Conservation (phyloP, 1,140 invertebrate species). For the Leptinotarsa texana region DNA sequence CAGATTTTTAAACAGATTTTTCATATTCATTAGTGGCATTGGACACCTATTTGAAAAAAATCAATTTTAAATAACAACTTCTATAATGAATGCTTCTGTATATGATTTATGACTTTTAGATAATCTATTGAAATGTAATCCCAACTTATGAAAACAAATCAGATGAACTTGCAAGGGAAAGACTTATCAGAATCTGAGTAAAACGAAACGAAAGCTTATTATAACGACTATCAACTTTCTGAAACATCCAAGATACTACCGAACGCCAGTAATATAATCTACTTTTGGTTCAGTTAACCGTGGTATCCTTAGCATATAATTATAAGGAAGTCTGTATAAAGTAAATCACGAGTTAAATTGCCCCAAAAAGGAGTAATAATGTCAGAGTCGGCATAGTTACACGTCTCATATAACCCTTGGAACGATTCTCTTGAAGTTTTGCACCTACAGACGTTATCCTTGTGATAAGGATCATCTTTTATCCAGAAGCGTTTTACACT, state of each 20-base stretch:
- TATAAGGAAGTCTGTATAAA: slow-evolving; percentile 3
- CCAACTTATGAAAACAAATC: too few species aligned
- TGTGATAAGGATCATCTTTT: background rate
- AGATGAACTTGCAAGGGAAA: too few species aligned
- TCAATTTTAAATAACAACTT: too few species aligned
- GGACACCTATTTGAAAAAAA: too few species aligned
- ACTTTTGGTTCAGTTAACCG: background rate
- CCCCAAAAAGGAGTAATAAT: slow-evolving; percentile 6
- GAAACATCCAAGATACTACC: background rate
- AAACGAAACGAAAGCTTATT: too few species aligned
- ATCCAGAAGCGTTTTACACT: background rate
- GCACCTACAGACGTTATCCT: background rate
- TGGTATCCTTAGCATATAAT: slow-evolving; percentile 3
- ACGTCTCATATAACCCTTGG: background rate
- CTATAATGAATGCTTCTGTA: too few species aligned
- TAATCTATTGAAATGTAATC: too few species aligned
- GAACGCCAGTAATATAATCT: background rate
- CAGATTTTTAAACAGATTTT: too few species aligned
- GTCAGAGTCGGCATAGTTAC: background rate
- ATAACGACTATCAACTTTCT: background rate
- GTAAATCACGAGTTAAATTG: slow-evolving; percentile 6
- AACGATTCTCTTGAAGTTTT: slow-evolving; percentile 6
- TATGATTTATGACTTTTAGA: too few species aligned
- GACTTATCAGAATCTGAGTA: too few species aligned
- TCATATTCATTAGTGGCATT: too few species aligned